Evolutionary conservation across 2,888 invertebrate species (phyloP).

Genomic region (Cheilosia urbana): DNA sequence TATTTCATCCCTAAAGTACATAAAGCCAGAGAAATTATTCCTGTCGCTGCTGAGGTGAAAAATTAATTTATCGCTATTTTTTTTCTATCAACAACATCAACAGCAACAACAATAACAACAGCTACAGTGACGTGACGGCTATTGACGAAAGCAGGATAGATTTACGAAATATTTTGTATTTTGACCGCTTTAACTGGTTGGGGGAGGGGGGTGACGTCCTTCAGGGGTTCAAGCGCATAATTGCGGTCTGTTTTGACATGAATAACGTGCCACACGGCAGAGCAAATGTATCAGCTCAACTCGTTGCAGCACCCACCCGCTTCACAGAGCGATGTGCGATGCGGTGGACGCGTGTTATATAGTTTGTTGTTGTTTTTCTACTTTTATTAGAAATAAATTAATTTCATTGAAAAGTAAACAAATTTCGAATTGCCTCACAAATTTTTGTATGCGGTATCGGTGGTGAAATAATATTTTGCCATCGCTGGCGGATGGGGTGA

Average conservation of each 20-base stretch:
- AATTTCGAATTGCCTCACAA: constrained; percentile 20
- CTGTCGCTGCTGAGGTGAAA: constrained; percentile 43
- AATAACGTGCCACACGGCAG: constrained; percentile 27
- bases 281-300: background rate
- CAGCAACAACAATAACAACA: constrained; percentile 5
- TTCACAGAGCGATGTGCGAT: constrained; percentile 35
- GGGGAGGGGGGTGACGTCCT: background rate
- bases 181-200: constrained; percentile 37
- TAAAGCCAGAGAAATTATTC: background rate
- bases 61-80: constrained; percentile 61
- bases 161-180: constrained; percentile 22
- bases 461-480: constrained; percentile 32
- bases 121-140: background rate
- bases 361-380: constrained; percentile 11
- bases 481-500: background rate
- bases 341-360: constrained; percentile 27
- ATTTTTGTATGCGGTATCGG: background rate
- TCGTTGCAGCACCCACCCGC: background rate
- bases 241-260: constrained; percentile 61
- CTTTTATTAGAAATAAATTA: constrained; percentile 49
- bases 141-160: constrained; percentile 33
- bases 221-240: constrained; percentile 25
- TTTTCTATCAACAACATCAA: constrained; percentile 34
- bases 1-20: constrained; percentile 13
- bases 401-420: constrained; percentile 59